phyloP scores from a whole-genome alignment of 2,797 vertebrate species.

The Hozukius guyotensis region DNA sequence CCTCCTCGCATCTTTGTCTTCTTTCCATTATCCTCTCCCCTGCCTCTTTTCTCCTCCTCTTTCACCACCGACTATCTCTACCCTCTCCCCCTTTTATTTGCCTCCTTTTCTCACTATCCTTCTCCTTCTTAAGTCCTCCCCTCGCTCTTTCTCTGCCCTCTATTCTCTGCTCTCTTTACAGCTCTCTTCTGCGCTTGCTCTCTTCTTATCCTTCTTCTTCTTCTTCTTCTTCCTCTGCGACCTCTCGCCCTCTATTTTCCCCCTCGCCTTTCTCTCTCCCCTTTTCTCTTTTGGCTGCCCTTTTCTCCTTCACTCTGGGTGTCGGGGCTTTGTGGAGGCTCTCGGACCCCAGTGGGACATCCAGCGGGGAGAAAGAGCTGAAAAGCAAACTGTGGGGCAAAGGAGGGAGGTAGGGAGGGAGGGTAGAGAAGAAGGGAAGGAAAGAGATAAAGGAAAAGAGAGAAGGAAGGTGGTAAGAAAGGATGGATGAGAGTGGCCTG shows the following conservation, averaged over 20 bases:
- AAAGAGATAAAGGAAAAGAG: neutral
- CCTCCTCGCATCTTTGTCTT: slow-evolving; percentile 67
- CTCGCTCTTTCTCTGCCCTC: slow-evolving; percentile 52
- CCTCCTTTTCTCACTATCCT: slow-evolving; percentile 59
- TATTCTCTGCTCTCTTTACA: slow-evolving; percentile 59
- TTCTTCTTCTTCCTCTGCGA: slow-evolving; percentile 47
- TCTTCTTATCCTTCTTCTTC: slow-evolving; percentile 42
- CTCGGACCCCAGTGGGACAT: slow-evolving; percentile 66
- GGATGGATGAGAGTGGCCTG: neutral
- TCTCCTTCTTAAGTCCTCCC: slow-evolving; percentile 49
- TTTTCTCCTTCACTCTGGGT: slow-evolving; percentile 70
- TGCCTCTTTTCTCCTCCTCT: slow-evolving; percentile 55
- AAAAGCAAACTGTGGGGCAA: slow-evolving; percentile 65
- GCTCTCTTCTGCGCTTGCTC: slow-evolving; percentile 37
- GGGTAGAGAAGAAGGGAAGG: neutral
- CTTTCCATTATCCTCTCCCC: slow-evolving; percentile 62
- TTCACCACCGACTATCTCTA: slow-evolving; percentile 50
- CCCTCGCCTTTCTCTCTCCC: slow-evolving; percentile 50
- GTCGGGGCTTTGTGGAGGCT: slow-evolving; percentile 71
- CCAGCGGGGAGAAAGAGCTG: slow-evolving; percentile 50
- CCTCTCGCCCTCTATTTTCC: slow-evolving; percentile 75
- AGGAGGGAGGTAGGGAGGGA: slow-evolving; percentile 17
- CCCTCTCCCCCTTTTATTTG: slow-evolving; percentile 42
- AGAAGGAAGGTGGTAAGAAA: neutral
- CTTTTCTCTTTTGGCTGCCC: slow-evolving; percentile 62